Evolutionary conservation across 2,888 invertebrate species (phyloP), one percentile per base, ranked within the genome.

Genomic region (Myathropa florea): DNA sequence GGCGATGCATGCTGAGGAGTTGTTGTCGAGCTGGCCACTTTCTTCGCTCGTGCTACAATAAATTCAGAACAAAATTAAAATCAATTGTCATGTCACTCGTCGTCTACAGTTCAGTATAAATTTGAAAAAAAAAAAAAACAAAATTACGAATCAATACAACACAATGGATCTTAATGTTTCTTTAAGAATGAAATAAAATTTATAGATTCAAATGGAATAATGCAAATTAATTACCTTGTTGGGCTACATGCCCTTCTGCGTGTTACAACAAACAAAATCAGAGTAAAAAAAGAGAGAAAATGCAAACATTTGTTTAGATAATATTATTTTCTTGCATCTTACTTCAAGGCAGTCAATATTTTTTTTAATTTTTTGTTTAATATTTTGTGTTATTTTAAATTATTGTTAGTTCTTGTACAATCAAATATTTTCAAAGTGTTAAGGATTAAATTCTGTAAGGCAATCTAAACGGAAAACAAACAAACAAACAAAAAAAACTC

Each of bases 171-270:
- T 63, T 36, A 55, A 33, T 73, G 10, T 46, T 26, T 63, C 23
- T 24, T 53, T 21, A 0, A 61, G 30, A 55, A 24, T 28, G 21
- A 71, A 59, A 39, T 33, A n/a, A 23, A 55, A n/a, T 57, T 57
- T 18, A 46, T 6, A n/a, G n/a, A 24, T 63, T 6, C 59, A 28
- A 55, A 23, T 46, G n/a, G 7, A 18, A 18, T 7, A 75, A 75
- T 71, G 78, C 71, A 75, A 77, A 70, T 68, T 82, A 86, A 85
- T 89, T 95, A 95, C 95, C 95, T 95, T 95, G 94, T 89, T 94
- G 95, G 68, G 94, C 94, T 90, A 94, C 93, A 92, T 95, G 95
- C 90, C 95, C 95, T 93, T 95, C 95, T 95, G 92, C 89, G 88
- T 79, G 85, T 88, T 88, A 82, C 84, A 88, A 83, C 88, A 83